Base-by-base conservation (phyloP, 64 coral and sea anemone genomes). In the Actinia equina region DNA sequence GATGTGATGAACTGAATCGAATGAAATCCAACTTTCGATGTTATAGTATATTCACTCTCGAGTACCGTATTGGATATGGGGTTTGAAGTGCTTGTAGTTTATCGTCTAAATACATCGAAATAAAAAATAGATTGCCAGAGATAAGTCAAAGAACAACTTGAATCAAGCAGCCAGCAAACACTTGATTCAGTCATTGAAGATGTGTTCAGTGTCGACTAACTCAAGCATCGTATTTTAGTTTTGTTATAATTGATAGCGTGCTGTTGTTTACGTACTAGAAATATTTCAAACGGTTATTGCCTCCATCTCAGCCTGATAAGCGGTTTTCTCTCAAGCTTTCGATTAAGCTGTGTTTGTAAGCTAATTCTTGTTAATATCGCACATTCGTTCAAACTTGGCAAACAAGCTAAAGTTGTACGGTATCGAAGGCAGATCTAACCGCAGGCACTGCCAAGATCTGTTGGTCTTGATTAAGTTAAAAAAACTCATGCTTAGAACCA, bases 401-500 rank as follows among this genome's bases (percentile, higher is more conserved):
- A 85, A 85, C 83, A 85, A 58, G 52, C 83, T 85, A 85, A 57
- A 85, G 83, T 85, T 85, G 52, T 85, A 41, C 52, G 26, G 56
- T 85, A 85, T 85, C 83, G 52, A 62, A 53, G 83, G 78, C 78
- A 44, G 49, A 81, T 81, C 78, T 81, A 52, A 81, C 78, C 78
- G 52, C 78, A 81, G 49, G 23, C 41, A 52, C 78, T 81, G 78
- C 49, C 18, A 81, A 81, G 78, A 81, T 81, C 43, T 44, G 78
- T 52, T 81, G 17, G 0, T 5, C 13, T 81, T 81, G 78, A 81
- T 81, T 81, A 81, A 52, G 78, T 81, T 81, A 23, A 81, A 65
- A 57, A 81, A 81, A 81, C 78, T 81, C 78, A 44, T 81, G 78
- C 78, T 81, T 49, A 20, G 78, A 81, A 81, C 42, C 18, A 49